Percentiles rank a stretch among this genome's conserved stretches.
Conservation (phyloP, 1,140 invertebrate species). For the Drosophila ficusphila region DNA sequence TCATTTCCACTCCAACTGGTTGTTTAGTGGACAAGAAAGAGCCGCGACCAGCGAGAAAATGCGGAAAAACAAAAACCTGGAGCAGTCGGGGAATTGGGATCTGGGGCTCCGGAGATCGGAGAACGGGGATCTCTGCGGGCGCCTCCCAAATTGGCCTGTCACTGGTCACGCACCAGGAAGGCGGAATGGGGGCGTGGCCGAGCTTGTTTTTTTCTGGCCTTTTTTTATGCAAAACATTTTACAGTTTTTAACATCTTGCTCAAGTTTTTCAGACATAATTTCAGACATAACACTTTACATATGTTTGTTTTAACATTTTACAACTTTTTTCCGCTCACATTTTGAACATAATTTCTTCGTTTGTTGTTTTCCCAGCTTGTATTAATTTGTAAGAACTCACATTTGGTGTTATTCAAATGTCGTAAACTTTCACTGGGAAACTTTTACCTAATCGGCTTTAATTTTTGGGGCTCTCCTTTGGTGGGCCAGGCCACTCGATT, state of each 20-base stretch:
- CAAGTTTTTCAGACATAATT: constrained; percentile 34
- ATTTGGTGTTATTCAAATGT: constrained; percentile 59
- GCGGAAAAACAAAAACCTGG: constrained; percentile 70
- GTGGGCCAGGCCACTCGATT: constrained; percentile 49
- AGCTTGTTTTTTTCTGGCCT: constrained; percentile 13
- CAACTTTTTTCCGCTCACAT: constrained; percentile 36
- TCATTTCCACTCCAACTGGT: constrained; percentile 82
- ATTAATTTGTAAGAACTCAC: constrained; percentile 73
- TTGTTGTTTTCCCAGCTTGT: constrained; percentile 48
- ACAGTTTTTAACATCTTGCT: constrained; percentile 64
- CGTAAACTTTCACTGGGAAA: constrained; percentile 65
- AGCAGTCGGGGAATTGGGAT: constrained; percentile 22
- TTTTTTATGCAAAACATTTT: constrained; percentile 62
- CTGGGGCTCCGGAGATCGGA: constrained; percentile 4
- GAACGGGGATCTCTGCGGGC: constrained; percentile 56
- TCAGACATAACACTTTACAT: constrained; percentile 32
- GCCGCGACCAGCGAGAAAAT: constrained; percentile 59
- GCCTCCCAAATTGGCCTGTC: constrained; percentile 75
- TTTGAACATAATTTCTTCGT: constrained; percentile 48
- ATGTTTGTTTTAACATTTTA: constrained; percentile 57
- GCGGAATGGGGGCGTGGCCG: constrained; percentile 18
- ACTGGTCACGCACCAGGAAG: constrained; percentile 47
- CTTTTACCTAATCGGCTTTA: constrained; percentile 62
- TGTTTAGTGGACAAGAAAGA: constrained; percentile 58
- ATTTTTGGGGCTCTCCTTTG: constrained; percentile 43